Conservation (phyloP, 2,797 vertebrate genomes). For the Bradypodion ventrale region DNA sequence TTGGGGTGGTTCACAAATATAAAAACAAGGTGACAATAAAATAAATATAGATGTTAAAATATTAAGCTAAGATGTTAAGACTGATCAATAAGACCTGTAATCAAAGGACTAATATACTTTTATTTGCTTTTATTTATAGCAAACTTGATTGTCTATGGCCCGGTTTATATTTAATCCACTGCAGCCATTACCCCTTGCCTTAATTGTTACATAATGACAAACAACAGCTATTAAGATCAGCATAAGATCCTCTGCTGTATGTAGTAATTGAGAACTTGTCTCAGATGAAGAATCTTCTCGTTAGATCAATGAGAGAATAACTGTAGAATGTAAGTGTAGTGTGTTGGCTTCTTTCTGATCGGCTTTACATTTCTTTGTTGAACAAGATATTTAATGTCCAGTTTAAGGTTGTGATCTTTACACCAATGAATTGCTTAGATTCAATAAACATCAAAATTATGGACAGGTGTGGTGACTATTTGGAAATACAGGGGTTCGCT, state of each 20-base stretch:
- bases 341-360: neutral
- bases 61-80: too few relatives aligned
- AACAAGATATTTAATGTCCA: neutral
- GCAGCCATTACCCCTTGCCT: neutral
- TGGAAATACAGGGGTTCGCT: neutral
- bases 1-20: too few relatives aligned
- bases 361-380: neutral
- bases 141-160: neutral
- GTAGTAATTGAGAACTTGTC: slow-evolving; percentile 9
- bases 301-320: slow-evolving; percentile 7
- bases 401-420: neutral
- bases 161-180: neutral
- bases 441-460: neutral
- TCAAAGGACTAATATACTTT: neutral
- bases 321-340: rapidly evolving
- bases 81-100: too few relatives aligned
- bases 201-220: neutral
- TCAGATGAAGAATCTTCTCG: neutral
- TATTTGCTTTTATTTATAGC: neutral
- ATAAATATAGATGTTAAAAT: too few relatives aligned
- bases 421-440: neutral
- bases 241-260: rapidly evolving
- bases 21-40: too few relatives aligned
- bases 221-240: neutral
- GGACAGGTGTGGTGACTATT: neutral